Evolutionary conservation across 2,888 invertebrate genomes (phyloP).

Genomic region (Temnothorax rugatulus): DNA sequence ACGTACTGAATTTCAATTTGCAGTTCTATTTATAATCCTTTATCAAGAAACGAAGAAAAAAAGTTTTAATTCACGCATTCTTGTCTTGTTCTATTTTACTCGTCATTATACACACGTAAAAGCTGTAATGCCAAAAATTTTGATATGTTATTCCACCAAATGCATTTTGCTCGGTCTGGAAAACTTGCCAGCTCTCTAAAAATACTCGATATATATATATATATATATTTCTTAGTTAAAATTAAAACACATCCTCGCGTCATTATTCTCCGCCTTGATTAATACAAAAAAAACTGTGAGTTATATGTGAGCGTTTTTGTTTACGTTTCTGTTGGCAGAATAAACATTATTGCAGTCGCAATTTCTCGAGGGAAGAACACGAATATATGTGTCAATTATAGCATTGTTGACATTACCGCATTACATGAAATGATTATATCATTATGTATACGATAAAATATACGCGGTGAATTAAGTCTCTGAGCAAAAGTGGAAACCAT

Average conservation of each 20-base stretch:
- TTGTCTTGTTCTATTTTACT: neutral
- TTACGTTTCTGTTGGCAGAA: neutral
- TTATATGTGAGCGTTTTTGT: neutral
- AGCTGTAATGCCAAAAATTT: neutral
- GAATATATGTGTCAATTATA: neutral
- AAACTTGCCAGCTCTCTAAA: neutral
- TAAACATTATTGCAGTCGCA: slow-evolving; percentile 7
- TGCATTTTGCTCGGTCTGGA: neutral
- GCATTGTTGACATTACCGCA: neutral
- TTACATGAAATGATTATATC: slow-evolving; percentile 38
- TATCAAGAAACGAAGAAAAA: neutral
- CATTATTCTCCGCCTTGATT: neutral
- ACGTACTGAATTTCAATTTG: neutral
- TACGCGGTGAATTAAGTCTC: neutral
- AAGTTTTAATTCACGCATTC: neutral
- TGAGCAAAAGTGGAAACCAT: neutral
- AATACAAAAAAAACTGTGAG: neutral
- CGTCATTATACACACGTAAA: neutral
- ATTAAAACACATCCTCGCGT: neutral
- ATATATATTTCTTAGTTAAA: slow-evolving; percentile 10
- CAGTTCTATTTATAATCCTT: neutral
- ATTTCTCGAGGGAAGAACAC: slow-evolving; percentile 1
- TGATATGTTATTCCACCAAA: neutral
- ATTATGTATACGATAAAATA: slow-evolving; percentile 34
- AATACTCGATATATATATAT: neutral